A percentile compares a stretch with the other conserved stretches of the same genome.
Evolutionary conservation across 2,888 invertebrate genomes (phyloP).

Genomic region (Choristoneura rosaceana): DNA sequence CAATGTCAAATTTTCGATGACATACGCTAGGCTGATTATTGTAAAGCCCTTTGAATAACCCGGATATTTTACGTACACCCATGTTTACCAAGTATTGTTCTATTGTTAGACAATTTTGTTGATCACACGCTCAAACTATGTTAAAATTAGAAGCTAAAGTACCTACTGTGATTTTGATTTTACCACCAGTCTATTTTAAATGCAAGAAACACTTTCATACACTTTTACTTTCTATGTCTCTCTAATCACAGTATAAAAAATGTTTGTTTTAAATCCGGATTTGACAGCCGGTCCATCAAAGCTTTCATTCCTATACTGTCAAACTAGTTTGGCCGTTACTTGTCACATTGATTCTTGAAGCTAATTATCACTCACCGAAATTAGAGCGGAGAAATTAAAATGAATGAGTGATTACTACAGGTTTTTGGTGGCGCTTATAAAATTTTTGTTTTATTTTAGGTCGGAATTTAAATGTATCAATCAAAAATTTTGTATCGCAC

Average conservation of each 20-base stretch:
- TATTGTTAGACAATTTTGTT: slow-evolving; percentile 4
- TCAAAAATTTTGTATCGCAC: neutral
- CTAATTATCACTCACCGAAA: slow-evolving; percentile 43
- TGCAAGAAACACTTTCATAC: slow-evolving; percentile 60
- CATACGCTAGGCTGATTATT: neutral
- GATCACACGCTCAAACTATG: neutral
- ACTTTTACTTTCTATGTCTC: slow-evolving; percentile 66
- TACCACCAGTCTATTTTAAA: slow-evolving; percentile 10
- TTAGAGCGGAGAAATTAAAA: slow-evolving; percentile 33
- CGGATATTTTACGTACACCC: neutral
- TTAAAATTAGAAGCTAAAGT: neutral
- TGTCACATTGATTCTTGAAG: slow-evolving; percentile 48
- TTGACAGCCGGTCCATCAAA: slow-evolving; percentile 41
- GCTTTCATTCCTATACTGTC: slow-evolving; percentile 43
- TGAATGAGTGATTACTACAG: neutral
- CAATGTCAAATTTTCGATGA: neutral
- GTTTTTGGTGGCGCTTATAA: slow-evolving; percentile 14
- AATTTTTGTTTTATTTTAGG: neutral
- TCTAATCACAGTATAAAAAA: slow-evolving; percentile 58
- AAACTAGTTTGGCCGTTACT: slow-evolving; percentile 53
- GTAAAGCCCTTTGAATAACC: neutral
- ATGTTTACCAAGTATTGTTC: slow-evolving; percentile 6
- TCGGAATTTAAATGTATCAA: neutral
- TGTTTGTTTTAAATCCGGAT: slow-evolving; percentile 60
- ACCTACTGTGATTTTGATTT: slow-evolving; percentile 3